Base-by-base conservation (phyloP, 2,113 vertebrate species). In the Fulmarus glacialis region DNA sequence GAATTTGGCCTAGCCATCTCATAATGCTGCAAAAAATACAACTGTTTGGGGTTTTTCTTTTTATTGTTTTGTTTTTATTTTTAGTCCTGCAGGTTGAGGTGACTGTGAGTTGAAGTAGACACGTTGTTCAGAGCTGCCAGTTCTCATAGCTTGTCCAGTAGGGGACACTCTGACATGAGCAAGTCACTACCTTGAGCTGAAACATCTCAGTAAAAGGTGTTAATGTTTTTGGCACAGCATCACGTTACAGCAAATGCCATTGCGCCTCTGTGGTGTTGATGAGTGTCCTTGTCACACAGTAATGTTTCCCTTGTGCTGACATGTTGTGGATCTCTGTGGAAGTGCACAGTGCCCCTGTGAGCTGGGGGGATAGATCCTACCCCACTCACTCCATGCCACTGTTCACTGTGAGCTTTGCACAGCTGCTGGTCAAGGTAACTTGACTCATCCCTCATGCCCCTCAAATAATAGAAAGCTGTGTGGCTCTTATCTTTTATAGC, bases 161-260 rank as follows among this genome's bases (percentile, higher is more conserved):
- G 24, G 32, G 24, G 32, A 48, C 10, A 12, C 16, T 29, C 40
- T 45, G 82, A 53, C 66, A 38, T 4, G 3, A 75, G 21, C 8
- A n/a, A 73, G 17, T 47, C 66, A 6, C 24, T 47, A 3, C 27
- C 12, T 3, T 70, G 75, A 58, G 53, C 27, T n/a, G 32, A 43
- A 88, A 52, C 5, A 74, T 16, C 72, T 11, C 42, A 82, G 34
- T 50, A 24, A 38, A 71, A 70, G 24, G 6, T 67, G 32, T 12
- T 43, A 12, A n/a, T 27, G 48, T 7, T 81, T 91, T 27, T 78
- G 63, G 58, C 18, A 45, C 24, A 58, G 40, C 43, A 27, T 22
- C 30, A 4, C 0, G 0, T 24, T 55, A 30, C 21, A 87, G 55
- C 12, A 74, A 62, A 32, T 64, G 15, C 8, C 24, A 0, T 3